Evolutionary conservation across 1,140 invertebrate genomes (phyloP).

Genomic region (Halotydeus destructor): DNA sequence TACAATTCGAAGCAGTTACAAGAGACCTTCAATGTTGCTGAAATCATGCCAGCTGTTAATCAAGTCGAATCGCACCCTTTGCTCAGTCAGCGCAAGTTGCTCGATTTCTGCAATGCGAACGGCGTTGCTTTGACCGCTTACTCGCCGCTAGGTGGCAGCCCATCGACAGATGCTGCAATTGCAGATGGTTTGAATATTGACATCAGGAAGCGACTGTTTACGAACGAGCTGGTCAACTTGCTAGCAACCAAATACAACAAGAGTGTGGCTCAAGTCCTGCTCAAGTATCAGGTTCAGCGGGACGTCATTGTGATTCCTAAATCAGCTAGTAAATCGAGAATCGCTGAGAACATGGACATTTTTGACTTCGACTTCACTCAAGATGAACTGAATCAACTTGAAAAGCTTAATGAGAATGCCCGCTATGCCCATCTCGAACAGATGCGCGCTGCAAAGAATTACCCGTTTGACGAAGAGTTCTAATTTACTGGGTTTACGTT

Average conservation of each 20-base stretch:
- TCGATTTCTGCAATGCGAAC: conserved; percentile 24
- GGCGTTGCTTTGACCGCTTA: conserved; percentile 28
- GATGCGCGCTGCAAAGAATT: no score
- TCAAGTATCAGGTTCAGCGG: conserved; percentile 48
- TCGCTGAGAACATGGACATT: conserved; percentile 42
- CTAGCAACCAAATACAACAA: conserved; percentile 45
- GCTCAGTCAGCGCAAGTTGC: conserved; percentile 26
- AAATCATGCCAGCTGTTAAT: conserved; percentile 13
- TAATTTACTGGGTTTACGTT: no score
- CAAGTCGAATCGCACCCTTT: conserved; percentile 38
- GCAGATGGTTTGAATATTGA: conserved; percentile 16
- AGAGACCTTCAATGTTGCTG: conserved; percentile 11
- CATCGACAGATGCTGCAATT: conserved; percentile 1
- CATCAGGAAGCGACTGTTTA: conserved; percentile 41
- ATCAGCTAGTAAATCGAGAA: conserved; percentile 40
- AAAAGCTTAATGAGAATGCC: conserved; percentile 1
- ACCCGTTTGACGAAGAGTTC: no score
- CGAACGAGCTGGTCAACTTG: no score
- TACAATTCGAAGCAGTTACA: conserved; percentile 16
- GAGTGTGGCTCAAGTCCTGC: conserved; percentile 50
- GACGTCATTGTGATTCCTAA: conserved; percentile 60
- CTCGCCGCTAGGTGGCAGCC: conserved; percentile 24
- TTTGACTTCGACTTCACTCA: conserved; percentile 50
- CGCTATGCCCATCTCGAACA: conserved; percentile 23
- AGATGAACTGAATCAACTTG: conserved; percentile 28